Conservation (phyloP, 2,888 invertebrate species). For the Gari tellinella region DNA sequence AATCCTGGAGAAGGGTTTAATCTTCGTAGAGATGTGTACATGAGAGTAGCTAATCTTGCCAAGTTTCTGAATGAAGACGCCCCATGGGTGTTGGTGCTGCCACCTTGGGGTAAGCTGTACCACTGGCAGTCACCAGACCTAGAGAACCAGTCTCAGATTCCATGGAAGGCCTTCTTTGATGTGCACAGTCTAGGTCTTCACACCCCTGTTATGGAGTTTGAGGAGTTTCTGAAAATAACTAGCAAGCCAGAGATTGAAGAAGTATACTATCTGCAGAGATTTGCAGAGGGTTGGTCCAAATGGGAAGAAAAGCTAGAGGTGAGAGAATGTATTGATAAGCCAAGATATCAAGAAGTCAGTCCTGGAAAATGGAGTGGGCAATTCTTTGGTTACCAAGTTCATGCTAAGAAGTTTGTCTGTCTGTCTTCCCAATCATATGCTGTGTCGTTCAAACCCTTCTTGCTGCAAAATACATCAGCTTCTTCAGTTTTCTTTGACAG, state of each 20-base stretch:
- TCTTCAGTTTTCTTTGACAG: constrained; percentile 80
- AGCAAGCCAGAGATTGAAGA: constrained; percentile 88
- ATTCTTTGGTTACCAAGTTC: constrained; percentile 92
- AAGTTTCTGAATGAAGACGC: constrained; percentile 87
- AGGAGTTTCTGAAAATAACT: constrained; percentile 89
- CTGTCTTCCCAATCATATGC: constrained; percentile 91
- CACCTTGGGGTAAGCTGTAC: constrained; percentile 95
- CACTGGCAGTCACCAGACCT: constrained; percentile 90
- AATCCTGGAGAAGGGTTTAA: constrained; percentile 99
- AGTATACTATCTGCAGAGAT: constrained; percentile 93
- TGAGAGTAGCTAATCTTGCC: constrained; percentile 94
- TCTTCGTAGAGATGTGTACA: constrained; percentile 96
- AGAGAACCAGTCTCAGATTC: constrained; percentile 87
- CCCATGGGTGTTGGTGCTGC: constrained; percentile 89
- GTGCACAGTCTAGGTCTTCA: constrained; percentile 90
- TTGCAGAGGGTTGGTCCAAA: constrained; percentile 93
- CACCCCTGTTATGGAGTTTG: constrained; percentile 94
- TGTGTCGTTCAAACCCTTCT: constrained; percentile 84
- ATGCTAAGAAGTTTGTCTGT: constrained; percentile 89
- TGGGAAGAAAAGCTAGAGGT: constrained; percentile 93
- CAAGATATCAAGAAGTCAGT: constrained; percentile 76
- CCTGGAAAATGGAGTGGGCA: constrained; percentile 84
- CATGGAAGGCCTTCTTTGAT: constrained; percentile 95
- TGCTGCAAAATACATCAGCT: constrained; percentile 85
- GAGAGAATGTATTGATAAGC: constrained; percentile 85